These are phyloP conservation scores for Nibea coibor DNA, from an alignment of 2,113 vertebrate genomes.

Conservation along the genomic window DNA sequence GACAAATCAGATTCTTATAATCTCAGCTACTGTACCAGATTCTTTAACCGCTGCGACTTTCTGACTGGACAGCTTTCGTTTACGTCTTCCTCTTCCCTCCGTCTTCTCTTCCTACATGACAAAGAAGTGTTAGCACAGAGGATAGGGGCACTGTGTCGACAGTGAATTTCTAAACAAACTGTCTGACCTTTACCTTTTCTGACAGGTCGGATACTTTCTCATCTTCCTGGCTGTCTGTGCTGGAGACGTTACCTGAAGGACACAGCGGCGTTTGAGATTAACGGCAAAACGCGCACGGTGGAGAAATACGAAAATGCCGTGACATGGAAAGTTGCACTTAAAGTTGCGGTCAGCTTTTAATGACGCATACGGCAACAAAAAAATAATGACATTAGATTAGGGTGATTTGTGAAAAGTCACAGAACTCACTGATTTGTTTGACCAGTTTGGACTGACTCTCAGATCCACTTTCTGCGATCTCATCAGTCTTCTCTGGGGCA, in stretches of 20 bases:
- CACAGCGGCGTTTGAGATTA: neutral
- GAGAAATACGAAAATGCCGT: neutral
- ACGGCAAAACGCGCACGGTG: neutral
- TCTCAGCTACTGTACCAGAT: slow-evolving; percentile 42
- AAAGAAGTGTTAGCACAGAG: slow-evolving; percentile 3
- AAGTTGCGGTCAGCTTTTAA: neutral
- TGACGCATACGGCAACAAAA: neutral
- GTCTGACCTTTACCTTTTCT: slow-evolving; percentile 62
- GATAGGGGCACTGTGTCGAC: rapidly evolving
- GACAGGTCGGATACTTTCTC: slow-evolving; percentile 68
- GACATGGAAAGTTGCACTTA: neutral
- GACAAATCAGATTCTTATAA: neutral
- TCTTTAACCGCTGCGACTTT: slow-evolving; percentile 47
- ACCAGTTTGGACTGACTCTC: slow-evolving; percentile 53
- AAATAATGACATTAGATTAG: neutral
- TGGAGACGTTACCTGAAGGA: slow-evolving; percentile 69
- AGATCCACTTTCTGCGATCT: slow-evolving; percentile 24
- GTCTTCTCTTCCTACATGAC: slow-evolving; percentile 72
- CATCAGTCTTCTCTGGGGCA: slow-evolving; percentile 21
- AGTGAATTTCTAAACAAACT: neutral
- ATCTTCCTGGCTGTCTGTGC: slow-evolving; percentile 73
- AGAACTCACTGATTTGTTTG: slow-evolving; percentile 77
- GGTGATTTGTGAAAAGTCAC: neutral
- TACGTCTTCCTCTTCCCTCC: slow-evolving; percentile 62
- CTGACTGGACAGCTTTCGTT: slow-evolving; percentile 62